Base-by-base conservation (phyloP, 2,113 vertebrate genomes). In the Neotoma lepida region DNA sequence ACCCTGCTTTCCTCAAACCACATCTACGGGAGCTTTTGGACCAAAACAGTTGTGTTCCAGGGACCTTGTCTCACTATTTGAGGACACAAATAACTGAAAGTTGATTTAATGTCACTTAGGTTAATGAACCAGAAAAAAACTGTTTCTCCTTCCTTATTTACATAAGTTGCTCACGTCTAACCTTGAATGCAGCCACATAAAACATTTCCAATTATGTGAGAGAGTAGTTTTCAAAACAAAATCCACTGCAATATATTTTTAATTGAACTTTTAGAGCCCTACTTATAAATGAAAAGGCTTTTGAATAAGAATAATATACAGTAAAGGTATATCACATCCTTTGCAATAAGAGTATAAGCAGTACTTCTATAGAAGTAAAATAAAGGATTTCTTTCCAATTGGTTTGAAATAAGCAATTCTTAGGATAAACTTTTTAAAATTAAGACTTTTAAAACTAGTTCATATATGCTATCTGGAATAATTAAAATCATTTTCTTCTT, bases 401-500 rank as follows among this genome's bases (percentile, higher is more conserved):
- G 46, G 15, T 24, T 20, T 94, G 78, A 86, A 82, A 49, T 73
- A 94, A 49, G 77, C 63, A 56, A 54, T 96, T 84, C 26, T 70
- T 30, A 24, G 70, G 49, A 77, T 22, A 30, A 88, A 84, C 7
- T 30, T 82, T 63, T 91, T 96, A 49, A 17, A 95, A 28, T 86
- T 84, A 89, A 10, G 39, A 96, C 64, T 95, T 87, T 68, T 26
- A 78, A 78, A 61, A 80, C 49, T 41, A 46, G 20, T 0, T 66
- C 41, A 39, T 41, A 73, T 87, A 28, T 78, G 8, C 6, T 56
- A 74, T 74, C 44, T 89, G 81, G 26, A 93, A 54, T 63, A 92
- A 77, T 89, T 92, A 14, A 95, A 95, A n/a, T 82, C 17, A 88
- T 89, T 86, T 80, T 20, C 33, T 81, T 28, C 78, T 88, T 63